phyloP scores from a whole-genome alignment of 1,140 invertebrate genomes.

The Drosophila kikkawai region DNA sequence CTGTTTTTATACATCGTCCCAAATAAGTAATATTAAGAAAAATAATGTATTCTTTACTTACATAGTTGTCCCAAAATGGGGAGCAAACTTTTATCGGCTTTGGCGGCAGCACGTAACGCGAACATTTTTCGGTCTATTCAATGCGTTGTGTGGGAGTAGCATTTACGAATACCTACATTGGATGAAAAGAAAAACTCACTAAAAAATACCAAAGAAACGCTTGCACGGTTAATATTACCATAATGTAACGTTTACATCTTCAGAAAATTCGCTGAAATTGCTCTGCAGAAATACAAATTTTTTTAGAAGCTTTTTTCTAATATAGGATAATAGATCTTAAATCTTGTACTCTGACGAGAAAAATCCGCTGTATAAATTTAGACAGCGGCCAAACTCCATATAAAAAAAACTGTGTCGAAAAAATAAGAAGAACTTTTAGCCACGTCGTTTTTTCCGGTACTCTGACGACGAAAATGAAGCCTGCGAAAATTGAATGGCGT shows the following conservation, averaged over 20 bases:
- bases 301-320: no score
- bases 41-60: conserved; percentile 57
- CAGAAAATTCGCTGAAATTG: not conserved
- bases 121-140: conserved; percentile 62
- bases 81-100: conserved; percentile 77
- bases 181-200: not conserved
- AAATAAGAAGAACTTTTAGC: no score
- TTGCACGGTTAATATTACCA: not conserved
- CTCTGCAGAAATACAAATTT: not conserved
- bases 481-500: no score
- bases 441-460: no score
- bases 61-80: conserved; percentile 76
- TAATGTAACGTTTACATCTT: not conserved
- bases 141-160: conserved; percentile 10
- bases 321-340: no score
- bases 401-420: no score
- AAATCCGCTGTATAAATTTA: no score
- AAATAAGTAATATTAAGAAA: not conserved
- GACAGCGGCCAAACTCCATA: no score
- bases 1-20: not conserved
- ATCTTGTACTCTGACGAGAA: no score
- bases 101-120: conserved; percentile 76
- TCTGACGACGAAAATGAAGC: no score
- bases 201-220: conserved; percentile 4
- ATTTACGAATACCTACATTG: not conserved